These are phyloP conservation scores for Mnemiopsis leidyi DNA, from an alignment of 37 sponge, comb jelly and placozoan species.

Conservation along the genomic window DNA sequence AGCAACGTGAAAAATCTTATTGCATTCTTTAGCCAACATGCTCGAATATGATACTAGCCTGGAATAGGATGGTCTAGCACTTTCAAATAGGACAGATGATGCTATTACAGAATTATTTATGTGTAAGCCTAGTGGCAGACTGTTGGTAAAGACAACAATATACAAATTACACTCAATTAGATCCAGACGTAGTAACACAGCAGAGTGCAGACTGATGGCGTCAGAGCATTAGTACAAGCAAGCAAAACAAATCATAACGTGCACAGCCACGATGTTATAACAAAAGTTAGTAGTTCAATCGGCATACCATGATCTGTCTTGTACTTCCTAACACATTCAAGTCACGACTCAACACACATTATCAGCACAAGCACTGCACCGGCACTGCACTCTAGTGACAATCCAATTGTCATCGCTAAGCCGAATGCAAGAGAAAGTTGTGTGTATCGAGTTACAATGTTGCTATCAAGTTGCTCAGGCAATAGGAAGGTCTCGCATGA, in stretches of 20 bases:
- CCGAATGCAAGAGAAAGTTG: background rate
- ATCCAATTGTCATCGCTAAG: no score
- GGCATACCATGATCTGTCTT: no score
- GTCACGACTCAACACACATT: background rate
- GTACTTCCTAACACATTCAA: background rate
- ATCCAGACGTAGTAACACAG: background rate
- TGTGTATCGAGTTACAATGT: background rate
- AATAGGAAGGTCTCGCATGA: background rate
- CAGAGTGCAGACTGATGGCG: background rate
- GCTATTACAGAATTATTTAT: background rate
- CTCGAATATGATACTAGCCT: no score
- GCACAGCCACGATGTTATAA: no score
- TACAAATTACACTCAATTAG: background rate
- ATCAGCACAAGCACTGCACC: no score
- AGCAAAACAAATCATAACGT: background rate
- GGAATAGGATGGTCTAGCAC: no score
- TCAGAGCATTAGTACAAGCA: background rate
- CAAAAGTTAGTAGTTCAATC: no score
- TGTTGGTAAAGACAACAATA: background rate
- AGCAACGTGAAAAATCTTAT: no score
- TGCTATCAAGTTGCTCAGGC: background rate
- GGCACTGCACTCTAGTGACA: background rate
- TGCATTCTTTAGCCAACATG: no score
- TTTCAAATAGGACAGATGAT: background rate
- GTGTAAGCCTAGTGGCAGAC: background rate